These are phyloP conservation scores for Bergia puertoricense DNA, from an alignment of 92 coral and sea anemone species.

Conservation along the genomic window DNA sequence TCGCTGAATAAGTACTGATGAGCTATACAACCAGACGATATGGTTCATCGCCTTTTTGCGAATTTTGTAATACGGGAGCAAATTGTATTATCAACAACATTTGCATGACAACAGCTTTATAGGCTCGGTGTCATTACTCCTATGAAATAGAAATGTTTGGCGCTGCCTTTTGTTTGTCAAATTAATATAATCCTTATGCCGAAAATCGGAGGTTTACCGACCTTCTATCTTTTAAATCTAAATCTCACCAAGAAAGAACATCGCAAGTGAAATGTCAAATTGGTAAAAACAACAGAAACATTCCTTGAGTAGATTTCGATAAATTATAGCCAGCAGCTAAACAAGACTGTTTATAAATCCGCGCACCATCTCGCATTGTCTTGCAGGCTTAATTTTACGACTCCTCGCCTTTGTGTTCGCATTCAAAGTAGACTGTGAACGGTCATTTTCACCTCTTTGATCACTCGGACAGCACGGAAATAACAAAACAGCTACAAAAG, in stretches of 20 bases:
- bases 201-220: background rate
- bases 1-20: background rate
- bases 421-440: too few species aligned
- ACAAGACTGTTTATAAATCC: background rate
- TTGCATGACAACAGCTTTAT: slow-evolving; percentile 3
- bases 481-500: too few species aligned
- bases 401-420: background rate
- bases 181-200: background rate
- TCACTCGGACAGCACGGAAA: background rate
- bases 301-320: background rate
- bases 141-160: slow-evolving; percentile 1
- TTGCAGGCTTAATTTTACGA: background rate
- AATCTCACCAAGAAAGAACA: background rate
- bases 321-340: background rate
- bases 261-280: background rate
- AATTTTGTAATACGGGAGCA: background rate
- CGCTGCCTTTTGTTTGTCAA: slow-evolving; percentile 3
- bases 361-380: background rate
- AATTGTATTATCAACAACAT: background rate
- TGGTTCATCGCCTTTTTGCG: slow-evolving; percentile 16
- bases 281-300: background rate
- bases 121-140: background rate
- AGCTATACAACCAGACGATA: background rate
- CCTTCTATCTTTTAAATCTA: too few species aligned
- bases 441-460: background rate